Base-by-base conservation (phyloP, 92 coral and sea anemone species). In the Epizoanthus ramosus region DNA sequence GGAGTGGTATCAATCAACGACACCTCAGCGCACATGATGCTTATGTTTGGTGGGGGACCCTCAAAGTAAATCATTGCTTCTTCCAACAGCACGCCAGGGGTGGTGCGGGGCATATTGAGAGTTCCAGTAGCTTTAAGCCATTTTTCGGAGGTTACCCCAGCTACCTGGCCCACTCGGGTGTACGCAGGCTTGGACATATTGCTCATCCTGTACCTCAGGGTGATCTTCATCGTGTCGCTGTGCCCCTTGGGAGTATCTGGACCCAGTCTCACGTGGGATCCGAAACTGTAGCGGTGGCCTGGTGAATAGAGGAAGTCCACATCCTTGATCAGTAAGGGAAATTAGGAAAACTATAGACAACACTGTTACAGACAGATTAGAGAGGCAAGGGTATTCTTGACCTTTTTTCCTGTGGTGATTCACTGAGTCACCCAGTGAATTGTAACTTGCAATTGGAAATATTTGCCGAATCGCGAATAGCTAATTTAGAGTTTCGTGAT, bases 141-240 rank as follows among this genome's bases (percentile, higher is more conserved):
- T 14, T 14, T 73, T 10, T 73, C 45, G 17, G 61, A 50, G 4
- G 79, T 50, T n/a, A 73, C n/a, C 21, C 79, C 63, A 2, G 79
- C 22, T 14, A 41, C 31, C 25, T 73, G 63, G n/a, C 15, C 79
- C 41, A 73, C n/a, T 24, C 79, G 35, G 39, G 23, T 37, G 59
- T 59, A 73, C 59, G 61, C 47, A 35, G 79, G 79, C 37, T 8
- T 33, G 18, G 79, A 2, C 79, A 73, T 73, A 23, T 73, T 73
- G 2, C 79, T 73, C 19, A 73, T 57, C 63, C 43, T 10, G 19
- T 50, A 73, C 63, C 63, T 5, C 9, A 73, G 15, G 7, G 79
- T 73, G 18, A 23, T 37, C 59, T 24, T 25, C 59, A 73, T 50
- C 8, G 28, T 33, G 41, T 73, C 50, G 19, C 13, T 14, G 25